Evolutionary conservation across 2,113 vertebrate genomes (phyloP).

Genomic region (Mesocricetus auratus): DNA sequence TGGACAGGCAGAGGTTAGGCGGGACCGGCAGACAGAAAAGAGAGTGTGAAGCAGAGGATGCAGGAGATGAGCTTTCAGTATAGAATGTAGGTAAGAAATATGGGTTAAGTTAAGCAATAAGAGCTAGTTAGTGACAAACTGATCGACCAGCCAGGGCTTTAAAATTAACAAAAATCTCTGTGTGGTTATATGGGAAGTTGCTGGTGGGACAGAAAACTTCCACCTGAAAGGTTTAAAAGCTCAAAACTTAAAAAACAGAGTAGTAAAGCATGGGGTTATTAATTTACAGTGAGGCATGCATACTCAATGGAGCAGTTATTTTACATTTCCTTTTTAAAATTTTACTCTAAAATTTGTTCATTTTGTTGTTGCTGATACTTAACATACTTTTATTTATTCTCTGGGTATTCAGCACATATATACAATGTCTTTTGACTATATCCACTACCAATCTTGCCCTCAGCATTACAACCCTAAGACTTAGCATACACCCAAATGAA

Average conservation of each 20-base stretch:
- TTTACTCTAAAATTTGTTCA: not conserved
- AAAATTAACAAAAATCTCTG: not conserved
- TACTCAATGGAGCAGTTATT: not conserved
- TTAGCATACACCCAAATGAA: not conserved
- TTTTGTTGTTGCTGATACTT: no score
- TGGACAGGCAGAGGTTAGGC: not conserved
- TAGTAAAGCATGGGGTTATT: not conserved
- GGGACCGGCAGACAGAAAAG: not conserved
- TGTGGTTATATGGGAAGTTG: not conserved
- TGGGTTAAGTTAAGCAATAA: not conserved
- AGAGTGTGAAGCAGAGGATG: not conserved
- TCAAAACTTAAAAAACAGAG: not conserved
- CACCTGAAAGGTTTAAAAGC: constrained; percentile 10
- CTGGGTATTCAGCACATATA: not conserved
- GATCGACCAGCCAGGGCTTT: not conserved
- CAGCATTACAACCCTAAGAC: not conserved
- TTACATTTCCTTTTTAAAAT: constrained; percentile 45
- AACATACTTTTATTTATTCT: not conserved
- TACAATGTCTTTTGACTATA: no score
- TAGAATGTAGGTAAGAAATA: not conserved
- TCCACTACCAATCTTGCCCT: not conserved
- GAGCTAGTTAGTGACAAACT: not conserved
- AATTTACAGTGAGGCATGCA: not conserved
- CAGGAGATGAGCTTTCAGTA: not conserved
- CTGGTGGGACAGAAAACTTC: not conserved